phyloP scores from a whole-genome alignment of 1,140 invertebrate genomes.

The Trypoxylus dichotomus region DNA sequence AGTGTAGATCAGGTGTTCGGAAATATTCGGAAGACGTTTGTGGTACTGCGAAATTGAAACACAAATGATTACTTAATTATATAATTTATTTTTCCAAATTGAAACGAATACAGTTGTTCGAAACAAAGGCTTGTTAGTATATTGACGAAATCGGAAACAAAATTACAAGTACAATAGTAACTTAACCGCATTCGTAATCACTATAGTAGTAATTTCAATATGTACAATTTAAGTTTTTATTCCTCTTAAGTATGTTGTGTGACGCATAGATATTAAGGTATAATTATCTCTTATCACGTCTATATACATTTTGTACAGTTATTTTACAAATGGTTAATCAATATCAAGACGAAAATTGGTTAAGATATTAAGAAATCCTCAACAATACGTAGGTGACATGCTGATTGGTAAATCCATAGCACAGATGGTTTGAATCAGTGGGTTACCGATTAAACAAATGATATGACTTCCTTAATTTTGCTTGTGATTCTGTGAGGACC shows the following conservation, averaged over 20 bases:
- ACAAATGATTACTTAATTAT: neutral
- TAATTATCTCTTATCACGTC: neutral
- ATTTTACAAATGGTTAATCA: neutral
- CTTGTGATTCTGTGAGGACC: too few species aligned
- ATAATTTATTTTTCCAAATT: neutral
- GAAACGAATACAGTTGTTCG: neutral
- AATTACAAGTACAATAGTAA: neutral
- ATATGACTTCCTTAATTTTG: too few species aligned
- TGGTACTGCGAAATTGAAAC: neutral
- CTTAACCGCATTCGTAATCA: neutral
- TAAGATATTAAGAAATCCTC: neutral
- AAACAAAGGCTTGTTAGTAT: neutral
- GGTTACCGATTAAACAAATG: too few species aligned
- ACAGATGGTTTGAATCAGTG: too few species aligned
- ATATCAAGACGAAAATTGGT: neutral
- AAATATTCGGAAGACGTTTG: too few species aligned
- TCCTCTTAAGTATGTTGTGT: neutral
- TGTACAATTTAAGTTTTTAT: neutral
- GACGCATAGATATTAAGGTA: neutral
- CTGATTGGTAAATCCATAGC: too few species aligned
- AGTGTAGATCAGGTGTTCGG: too few species aligned
- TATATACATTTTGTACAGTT: slow-evolving; percentile 4
- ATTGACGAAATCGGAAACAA: neutral
- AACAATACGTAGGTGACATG: too few species aligned
- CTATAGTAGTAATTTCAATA: neutral